These are phyloP conservation scores for Sardinella longiceps DNA, from an alignment of 2,797 vertebrate genomes.

Conservation along the genomic window DNA sequence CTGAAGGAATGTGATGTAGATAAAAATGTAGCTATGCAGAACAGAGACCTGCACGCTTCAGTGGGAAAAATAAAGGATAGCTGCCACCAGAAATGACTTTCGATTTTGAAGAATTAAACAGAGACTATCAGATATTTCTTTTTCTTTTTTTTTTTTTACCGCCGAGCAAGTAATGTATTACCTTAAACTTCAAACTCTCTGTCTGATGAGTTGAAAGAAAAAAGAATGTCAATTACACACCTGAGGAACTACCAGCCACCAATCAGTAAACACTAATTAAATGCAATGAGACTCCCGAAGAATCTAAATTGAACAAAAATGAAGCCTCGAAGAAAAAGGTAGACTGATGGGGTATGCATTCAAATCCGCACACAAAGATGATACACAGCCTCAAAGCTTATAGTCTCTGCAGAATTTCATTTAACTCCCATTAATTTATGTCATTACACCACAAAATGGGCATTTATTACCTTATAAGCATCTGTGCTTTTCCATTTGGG, in stretches of 20 bases:
- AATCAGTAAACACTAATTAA: constrained; percentile 66
- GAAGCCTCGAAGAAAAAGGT: constrained; percentile 32
- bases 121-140: constrained; percentile 9
- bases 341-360: constrained; percentile 4
- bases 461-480: constrained; percentile 3
- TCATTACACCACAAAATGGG: constrained; percentile 12
- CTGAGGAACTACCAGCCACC: constrained; percentile 63
- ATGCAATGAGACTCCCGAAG: constrained; percentile 54
- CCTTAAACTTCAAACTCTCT: constrained; percentile 59
- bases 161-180: constrained; percentile 58
- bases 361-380: background rate
- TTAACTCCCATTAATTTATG: constrained; percentile 21
- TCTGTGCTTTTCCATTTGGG: constrained; percentile 12
- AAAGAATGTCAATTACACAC: constrained; percentile 71
- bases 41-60: constrained; percentile 45
- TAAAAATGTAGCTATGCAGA: constrained; percentile 29
- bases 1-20: background rate
- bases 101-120: constrained; percentile 26
- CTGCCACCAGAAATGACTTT: constrained; percentile 18
- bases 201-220: constrained; percentile 56
- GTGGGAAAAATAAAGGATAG: constrained; percentile 40
- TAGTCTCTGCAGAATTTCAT: constrained; percentile 11
- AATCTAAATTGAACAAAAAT: constrained; percentile 53
- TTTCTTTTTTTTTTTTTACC: background rate
- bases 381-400: background rate